Conservation (phyloP, 2,113 vertebrate genomes). For the Upupa epops region DNA sequence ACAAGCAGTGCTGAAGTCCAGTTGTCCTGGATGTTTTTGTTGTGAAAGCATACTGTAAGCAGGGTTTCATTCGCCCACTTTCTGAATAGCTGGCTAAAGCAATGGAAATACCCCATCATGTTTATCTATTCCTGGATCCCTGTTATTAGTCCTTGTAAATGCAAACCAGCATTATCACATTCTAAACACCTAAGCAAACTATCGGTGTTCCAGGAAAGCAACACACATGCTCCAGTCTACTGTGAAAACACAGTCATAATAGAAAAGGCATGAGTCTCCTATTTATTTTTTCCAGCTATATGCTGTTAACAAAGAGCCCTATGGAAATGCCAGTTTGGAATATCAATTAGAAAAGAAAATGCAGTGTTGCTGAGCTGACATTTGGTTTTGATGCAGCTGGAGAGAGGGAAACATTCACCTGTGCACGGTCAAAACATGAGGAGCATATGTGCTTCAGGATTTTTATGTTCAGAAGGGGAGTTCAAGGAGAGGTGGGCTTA, state of each 20-base stretch:
- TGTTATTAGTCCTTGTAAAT: conserved; percentile 32
- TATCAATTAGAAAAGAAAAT: not conserved
- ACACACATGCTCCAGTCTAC: not conserved
- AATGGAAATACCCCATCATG: conserved; percentile 51
- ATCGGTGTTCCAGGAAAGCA: not conserved
- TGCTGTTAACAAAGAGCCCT: not conserved
- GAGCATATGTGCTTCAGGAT: not conserved
- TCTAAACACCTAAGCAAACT: conserved; percentile 3
- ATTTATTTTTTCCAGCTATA: not conserved
- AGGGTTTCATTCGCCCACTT: conserved; percentile 17
- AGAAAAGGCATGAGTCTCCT: not conserved
- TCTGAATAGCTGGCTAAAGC: conserved; percentile 34
- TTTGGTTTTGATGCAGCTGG: not conserved
- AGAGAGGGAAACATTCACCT: conserved; percentile 9
- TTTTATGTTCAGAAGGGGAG: conserved; percentile 7
- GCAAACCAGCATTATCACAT: conserved; percentile 38
- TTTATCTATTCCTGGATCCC: conserved; percentile 48
- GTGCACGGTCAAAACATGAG: not conserved
- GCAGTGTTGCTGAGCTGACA: not conserved
- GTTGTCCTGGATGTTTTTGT: conserved; percentile 37
- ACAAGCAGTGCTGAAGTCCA: conserved; percentile 41
- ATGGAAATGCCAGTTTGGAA: not conserved
- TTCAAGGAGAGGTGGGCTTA: conserved; percentile 1
- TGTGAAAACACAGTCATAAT: not conserved
- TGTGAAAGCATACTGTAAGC: conserved; percentile 4